Conservation (phyloP, 2,888 invertebrate genomes). For the Flexamia atlantica region DNA sequence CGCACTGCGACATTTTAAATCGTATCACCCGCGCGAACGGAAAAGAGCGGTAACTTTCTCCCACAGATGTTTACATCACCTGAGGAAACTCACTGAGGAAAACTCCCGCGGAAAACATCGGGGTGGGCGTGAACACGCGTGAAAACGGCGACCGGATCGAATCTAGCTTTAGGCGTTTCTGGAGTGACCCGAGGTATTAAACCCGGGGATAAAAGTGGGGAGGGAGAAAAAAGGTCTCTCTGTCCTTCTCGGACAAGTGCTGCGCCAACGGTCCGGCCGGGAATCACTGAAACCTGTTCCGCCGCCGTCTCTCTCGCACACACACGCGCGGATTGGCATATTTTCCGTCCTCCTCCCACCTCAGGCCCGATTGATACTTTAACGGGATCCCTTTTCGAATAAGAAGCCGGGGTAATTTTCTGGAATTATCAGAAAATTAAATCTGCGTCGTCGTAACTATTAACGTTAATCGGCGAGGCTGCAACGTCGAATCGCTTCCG, state of each 20-base stretch:
- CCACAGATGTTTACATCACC: conserved; percentile 10
- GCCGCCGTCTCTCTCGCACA: conserved; percentile 52
- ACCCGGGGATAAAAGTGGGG: conserved; percentile 42
- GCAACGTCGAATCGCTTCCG: conserved; percentile 20
- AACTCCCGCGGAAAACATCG: background rate
- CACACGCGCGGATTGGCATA: conserved; percentile 25
- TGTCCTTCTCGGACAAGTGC: conserved; percentile 55
- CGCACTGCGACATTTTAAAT: background rate
- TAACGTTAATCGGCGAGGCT: conserved; percentile 27
- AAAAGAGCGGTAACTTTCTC: background rate
- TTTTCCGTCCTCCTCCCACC: conserved; percentile 46
- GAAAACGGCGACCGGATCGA: conserved; percentile 58
- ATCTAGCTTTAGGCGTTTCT: conserved; percentile 60
- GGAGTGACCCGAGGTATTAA: conserved; percentile 54
- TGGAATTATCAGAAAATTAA: conserved; percentile 57
- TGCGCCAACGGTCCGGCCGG: conserved; percentile 50
- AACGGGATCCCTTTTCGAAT: conserved; percentile 47
- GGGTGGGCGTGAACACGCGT: conserved; percentile 26
- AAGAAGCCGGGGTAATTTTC: conserved; percentile 43
- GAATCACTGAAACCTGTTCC: conserved; percentile 61
- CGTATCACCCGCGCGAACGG: background rate
- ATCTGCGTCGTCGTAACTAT: conserved; percentile 38
- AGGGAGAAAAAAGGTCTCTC: conserved; percentile 47
- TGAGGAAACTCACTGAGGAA: background rate
- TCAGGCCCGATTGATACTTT: conserved; percentile 47